These are phyloP conservation scores for Intellagama lesueurii DNA, from an alignment of 2,797 vertebrate genomes.

Conservation along the genomic window DNA sequence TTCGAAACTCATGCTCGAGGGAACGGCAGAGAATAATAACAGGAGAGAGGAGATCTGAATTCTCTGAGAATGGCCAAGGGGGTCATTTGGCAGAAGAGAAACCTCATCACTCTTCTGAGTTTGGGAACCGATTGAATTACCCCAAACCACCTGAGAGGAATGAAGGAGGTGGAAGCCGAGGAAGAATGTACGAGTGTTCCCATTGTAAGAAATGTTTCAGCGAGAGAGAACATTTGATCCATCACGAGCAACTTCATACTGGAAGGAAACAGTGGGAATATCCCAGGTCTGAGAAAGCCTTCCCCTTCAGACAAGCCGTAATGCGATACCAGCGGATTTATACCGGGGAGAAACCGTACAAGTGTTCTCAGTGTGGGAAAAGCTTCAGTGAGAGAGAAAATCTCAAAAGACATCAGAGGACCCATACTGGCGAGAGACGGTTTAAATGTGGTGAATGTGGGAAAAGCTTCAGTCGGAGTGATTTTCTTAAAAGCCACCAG, in stretches of 20 bases:
- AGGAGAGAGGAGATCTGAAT: neutral
- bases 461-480: neutral
- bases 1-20: neutral
- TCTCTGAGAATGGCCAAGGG: neutral
- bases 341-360: neutral
- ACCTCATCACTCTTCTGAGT: neutral
- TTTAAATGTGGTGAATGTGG: neutral
- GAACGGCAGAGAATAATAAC: neutral
- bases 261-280: neutral
- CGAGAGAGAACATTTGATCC: neutral
- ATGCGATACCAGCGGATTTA: neutral
- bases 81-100: neutral
- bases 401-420: neutral
- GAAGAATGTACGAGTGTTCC: neutral
- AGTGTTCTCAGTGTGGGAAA: neutral
- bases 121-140: neutral
- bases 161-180: neutral
- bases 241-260: neutral
- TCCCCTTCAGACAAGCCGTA: neutral
- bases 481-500: neutral
- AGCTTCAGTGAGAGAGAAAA: neutral
- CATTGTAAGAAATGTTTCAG: neutral
- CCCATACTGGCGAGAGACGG: neutral
- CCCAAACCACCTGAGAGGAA: neutral
- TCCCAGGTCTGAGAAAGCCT: slow-evolving; percentile 18